These are phyloP conservation scores for Bursaphelenchus mucronatus DNA, from an alignment of 1,140 invertebrate species.

Conservation along the genomic window DNA sequence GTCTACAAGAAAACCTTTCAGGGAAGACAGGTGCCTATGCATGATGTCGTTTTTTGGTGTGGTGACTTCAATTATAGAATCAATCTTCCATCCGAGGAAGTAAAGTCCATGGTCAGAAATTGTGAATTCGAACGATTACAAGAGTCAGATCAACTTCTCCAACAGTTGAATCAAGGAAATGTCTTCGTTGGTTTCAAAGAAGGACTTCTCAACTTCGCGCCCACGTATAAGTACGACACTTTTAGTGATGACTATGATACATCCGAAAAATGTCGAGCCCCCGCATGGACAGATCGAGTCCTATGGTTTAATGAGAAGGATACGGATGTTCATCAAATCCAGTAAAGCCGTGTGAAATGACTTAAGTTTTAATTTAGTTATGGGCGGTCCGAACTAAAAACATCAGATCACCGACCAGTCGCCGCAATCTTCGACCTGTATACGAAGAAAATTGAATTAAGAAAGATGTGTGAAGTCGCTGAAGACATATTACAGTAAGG, in stretches of 20 bases:
- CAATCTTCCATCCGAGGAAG: conserved; percentile 88
- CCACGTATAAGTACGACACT: conserved; percentile 97
- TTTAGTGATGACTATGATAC: conserved; percentile 99
- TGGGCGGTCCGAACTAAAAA: conserved; percentile 85
- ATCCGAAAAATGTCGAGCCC: conserved; percentile 83
- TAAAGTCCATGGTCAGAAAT: conserved; percentile 76
- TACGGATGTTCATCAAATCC: conserved; percentile 63
- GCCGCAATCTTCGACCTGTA: conserved; percentile 47
- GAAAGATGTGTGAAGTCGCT: conserved; percentile 37
- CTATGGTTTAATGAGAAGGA: conserved; percentile 76
- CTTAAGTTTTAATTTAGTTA: conserved; percentile 42
- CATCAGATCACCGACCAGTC: conserved; percentile 79
- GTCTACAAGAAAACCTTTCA: conserved; percentile 49
- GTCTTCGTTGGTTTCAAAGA: conserved; percentile 89
- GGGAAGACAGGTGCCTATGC: conserved; percentile 79
- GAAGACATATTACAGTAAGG: conserved; percentile 22
- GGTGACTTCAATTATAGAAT: conserved; percentile 99
- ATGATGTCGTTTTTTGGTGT: conserved; percentile 99
- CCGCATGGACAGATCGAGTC: conserved; percentile 95
- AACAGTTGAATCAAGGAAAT: conserved; percentile 63
- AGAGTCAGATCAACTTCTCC: conserved; percentile 80
- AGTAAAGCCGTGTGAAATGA: conserved; percentile 41
- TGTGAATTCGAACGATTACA: conserved; percentile 76
- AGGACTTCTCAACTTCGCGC: conserved; percentile 83
- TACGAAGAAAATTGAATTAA: conserved; percentile 35